Conservation (phyloP, 2,797 vertebrate species). For the Cottoperca gobio region DNA sequence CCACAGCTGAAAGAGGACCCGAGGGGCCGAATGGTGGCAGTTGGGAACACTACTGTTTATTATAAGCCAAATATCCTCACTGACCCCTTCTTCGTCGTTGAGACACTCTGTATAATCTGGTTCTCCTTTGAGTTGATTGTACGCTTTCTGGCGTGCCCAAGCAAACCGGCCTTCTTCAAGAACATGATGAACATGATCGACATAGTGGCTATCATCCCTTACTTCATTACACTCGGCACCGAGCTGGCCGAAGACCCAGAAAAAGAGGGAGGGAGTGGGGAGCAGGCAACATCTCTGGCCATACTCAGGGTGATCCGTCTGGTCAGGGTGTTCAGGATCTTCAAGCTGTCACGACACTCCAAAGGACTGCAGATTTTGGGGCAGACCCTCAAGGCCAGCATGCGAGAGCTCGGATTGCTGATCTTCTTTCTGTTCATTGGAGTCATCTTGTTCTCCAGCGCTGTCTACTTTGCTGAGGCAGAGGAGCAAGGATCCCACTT, state of each 20-base stretch:
- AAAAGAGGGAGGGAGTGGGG: slow-evolving; percentile 91
- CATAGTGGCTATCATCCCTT: slow-evolving; percentile 98
- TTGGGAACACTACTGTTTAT: slow-evolving; percentile 90
- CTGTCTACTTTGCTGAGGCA: slow-evolving; percentile 98
- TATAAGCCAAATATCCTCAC: slow-evolving; percentile 94
- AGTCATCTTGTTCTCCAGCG: slow-evolving; percentile 99
- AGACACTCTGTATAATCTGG: slow-evolving; percentile 99
- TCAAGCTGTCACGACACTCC: slow-evolving; percentile 99
- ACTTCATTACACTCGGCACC: slow-evolving; percentile 98
- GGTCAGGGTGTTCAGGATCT: slow-evolving; percentile 99
- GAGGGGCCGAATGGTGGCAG: slow-evolving; percentile 72
- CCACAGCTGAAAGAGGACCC: slow-evolving; percentile 95
- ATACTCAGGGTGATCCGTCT: slow-evolving; percentile 99
- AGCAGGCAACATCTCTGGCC: slow-evolving; percentile 98
- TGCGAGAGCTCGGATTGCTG: slow-evolving; percentile 97
- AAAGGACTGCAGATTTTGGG: slow-evolving; percentile 99
- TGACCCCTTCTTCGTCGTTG: slow-evolving; percentile 97
- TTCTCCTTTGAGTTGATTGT: slow-evolving; percentile 99
- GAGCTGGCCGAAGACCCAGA: slow-evolving; percentile 95
- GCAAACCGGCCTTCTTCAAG: slow-evolving; percentile 98
- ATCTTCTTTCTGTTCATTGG: slow-evolving; percentile 99
- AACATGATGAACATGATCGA: slow-evolving; percentile 99
- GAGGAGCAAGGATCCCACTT: slow-evolving; percentile 94
- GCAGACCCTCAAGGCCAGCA: slow-evolving; percentile 99
- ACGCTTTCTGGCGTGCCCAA: slow-evolving; percentile 96